A percentile compares a stretch with the other conserved stretches of the same genome.
These are phyloP conservation scores for Rhabdophis nuchalis DNA, from an alignment of 2,797 vertebrate genomes.

Conservation along the genomic window DNA sequence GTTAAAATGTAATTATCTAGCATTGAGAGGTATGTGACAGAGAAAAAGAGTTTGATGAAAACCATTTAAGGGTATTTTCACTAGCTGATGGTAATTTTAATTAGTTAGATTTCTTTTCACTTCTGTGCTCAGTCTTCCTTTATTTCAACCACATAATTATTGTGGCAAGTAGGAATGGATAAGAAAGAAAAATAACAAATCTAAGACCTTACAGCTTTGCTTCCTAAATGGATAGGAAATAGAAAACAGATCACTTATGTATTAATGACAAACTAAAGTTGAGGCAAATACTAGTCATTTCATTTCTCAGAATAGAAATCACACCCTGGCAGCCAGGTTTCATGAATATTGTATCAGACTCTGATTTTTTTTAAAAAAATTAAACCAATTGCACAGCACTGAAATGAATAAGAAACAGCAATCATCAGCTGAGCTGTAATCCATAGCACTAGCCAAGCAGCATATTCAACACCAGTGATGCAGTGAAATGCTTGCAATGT, in stretches of 20 bases:
- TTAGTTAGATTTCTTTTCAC: constrained; percentile 21
- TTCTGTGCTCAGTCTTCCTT: not conserved
- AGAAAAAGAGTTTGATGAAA: not conserved
- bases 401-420: not conserved
- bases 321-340: not conserved
- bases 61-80: constrained; percentile 8
- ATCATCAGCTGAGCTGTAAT: not conserved
- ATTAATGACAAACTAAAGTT: not conserved
- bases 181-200: not conserved
- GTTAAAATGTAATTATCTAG: constrained; percentile 6
- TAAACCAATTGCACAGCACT: not conserved
- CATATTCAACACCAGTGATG: not conserved
- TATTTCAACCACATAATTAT: constrained; percentile 1
- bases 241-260: not conserved
- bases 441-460: not conserved
- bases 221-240: not conserved
- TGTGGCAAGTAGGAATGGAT: not conserved
- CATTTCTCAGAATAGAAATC: not conserved
- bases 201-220: not conserved
- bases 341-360: not conserved
- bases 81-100: constrained; percentile 16
- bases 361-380: not conserved
- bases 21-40: not conserved
- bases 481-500: not conserved
- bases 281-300: not conserved